Evolutionary conservation across 2,113 vertebrate genomes (phyloP), one percentile per base, ranked within the genome.

Genomic region (Hylia prasina): DNA sequence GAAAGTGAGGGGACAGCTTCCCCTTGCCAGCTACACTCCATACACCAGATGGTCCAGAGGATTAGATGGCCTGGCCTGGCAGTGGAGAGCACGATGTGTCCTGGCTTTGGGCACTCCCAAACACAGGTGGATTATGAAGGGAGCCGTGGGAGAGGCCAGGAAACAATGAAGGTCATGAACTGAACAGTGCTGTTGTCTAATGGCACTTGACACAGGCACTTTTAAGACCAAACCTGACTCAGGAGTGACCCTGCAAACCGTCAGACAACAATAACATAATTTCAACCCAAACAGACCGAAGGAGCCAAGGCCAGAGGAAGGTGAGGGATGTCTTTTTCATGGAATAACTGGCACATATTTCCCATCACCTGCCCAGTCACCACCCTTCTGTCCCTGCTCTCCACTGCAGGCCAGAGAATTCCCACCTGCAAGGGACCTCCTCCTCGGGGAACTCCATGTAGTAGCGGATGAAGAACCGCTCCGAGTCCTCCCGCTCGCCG

Each of bases 381-480:
- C 61, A 7, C 14, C 45, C 39, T 79, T 42, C 31, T 81, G 44
- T 4, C 44, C 54, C 71, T 45, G 37, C 61, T 71, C 48, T 65
- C 44, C 37, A 13, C 6, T 20, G 19, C 65, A 65, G 1, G 2
- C 14, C 63, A 64, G 39, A 19, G 39, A 33, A 10, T 5, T 58
- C 94, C 82, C 93, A 99, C 99, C 99, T 99, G 97, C 98, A 97
- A 5, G 99, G 98, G 5, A 98, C 98, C 87, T 99, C 98, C 79
- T 98, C 98, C 63, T 99, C 98, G 0, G 99, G 98, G 57, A 97
- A 97, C 89, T 99, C 98, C 95, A 99, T 98, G 94, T 99, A 98
- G 53, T 99, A 99, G 27, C 99, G 98, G 92, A 99, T 99, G 97
- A 99, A 99, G 97, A 99, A 99, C 23, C 99, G 98, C 96, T 99